Conservation (phyloP, 2,888 invertebrate species). For the Thereva unica region DNA sequence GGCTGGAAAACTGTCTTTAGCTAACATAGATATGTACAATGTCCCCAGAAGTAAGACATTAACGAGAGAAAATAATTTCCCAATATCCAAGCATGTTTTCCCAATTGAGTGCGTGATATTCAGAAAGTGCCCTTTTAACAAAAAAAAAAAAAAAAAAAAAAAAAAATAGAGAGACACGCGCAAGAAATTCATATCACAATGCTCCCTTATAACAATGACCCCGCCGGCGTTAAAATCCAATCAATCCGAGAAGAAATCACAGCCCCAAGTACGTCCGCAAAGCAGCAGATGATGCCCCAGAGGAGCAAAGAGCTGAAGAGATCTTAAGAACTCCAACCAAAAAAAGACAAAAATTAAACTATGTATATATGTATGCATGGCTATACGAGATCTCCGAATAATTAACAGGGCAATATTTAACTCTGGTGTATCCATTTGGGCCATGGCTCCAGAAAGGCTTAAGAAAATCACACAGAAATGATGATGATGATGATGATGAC, state of each 20-base stretch:
- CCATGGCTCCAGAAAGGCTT: conserved; percentile 34
- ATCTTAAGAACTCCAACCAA: neutral
- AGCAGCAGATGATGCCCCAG: neutral
- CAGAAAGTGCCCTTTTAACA: neutral
- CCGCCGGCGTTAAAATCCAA: conserved; percentile 34
- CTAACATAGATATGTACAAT: too few species aligned
- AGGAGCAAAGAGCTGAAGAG: neutral
- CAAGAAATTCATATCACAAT: neutral
- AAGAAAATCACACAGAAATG: conserved; percentile 31
- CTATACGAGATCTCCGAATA: conserved; percentile 28
- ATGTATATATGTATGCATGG: too few species aligned
- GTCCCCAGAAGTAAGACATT: too few species aligned
- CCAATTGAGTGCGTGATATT: neutral
- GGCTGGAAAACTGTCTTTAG: too few species aligned
- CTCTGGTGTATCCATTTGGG: conserved; percentile 29
- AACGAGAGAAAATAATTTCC: too few species aligned
- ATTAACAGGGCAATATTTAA: conserved; percentile 35
- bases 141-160: conserved; percentile 5
- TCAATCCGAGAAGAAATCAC: conserved; percentile 29
- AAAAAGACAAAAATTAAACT: too few species aligned
- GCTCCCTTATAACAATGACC: conserved; percentile 31
- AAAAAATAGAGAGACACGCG: conserved; percentile 2
- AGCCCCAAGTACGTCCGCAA: neutral
- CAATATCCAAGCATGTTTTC: too few species aligned
- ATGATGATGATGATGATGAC: too few species aligned